phyloP scores from a whole-genome alignment of 2,113 vertebrate genomes.

The Bos taurus region DNA sequence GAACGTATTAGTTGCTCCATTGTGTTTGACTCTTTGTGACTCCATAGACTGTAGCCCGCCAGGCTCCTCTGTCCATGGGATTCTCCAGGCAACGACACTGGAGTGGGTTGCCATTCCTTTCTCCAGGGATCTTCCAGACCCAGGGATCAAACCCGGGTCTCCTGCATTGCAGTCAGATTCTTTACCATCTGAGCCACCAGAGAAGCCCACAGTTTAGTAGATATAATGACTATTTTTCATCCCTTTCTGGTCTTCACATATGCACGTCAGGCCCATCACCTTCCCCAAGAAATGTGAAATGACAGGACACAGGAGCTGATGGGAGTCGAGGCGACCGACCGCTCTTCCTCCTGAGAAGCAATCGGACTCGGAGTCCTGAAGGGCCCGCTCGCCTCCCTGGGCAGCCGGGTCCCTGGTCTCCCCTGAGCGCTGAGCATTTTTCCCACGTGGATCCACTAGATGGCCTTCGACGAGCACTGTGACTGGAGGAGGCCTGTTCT shows the following conservation, averaged over 20 bases:
- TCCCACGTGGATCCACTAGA: slow-evolving; percentile 47
- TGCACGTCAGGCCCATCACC: neutral
- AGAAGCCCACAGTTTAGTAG: neutral
- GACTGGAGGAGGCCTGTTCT: neutral
- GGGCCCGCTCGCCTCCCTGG: no score
- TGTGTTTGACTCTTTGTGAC: neutral
- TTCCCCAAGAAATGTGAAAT: neutral
- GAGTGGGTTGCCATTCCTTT: neutral
- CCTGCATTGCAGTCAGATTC: neutral
- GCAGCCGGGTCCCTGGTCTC: neutral
- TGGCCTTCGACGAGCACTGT: slow-evolving; percentile 14
- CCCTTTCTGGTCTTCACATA: neutral
- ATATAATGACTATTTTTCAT: no score
- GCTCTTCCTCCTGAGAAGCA: neutral
- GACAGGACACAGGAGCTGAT: neutral
- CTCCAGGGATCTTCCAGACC: neutral
- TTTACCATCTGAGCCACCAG: neutral
- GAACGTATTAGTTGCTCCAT: neutral
- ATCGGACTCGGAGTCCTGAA: neutral
- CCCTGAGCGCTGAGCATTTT: neutral
- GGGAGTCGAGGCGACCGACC: neutral
- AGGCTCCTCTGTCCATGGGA: neutral
- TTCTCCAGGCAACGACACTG: neutral
- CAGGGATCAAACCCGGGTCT: neutral
- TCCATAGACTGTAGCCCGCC: accelerated